These are phyloP conservation scores for Carpatolechia fugitivella DNA, from an alignment of 2,888 invertebrate genomes.

Conservation along the genomic window DNA sequence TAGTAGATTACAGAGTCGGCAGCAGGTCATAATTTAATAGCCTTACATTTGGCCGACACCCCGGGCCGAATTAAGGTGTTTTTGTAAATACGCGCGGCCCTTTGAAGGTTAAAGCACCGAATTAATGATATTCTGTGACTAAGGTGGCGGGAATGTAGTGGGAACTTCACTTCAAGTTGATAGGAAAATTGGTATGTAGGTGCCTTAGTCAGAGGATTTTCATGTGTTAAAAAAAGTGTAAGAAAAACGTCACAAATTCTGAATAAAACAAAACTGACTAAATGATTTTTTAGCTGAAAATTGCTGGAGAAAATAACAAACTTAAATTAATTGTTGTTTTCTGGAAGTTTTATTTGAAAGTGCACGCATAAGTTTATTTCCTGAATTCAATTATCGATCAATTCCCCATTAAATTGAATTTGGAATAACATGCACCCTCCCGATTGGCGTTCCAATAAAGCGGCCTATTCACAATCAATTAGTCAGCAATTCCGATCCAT, in stretches of 20 bases:
- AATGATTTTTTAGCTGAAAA: too few species aligned
- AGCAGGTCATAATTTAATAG: constrained; percentile 68
- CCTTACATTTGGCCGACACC: constrained; percentile 59
- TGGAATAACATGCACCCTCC: constrained; percentile 38
- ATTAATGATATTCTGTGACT: constrained; percentile 5
- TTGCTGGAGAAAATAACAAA: too few species aligned
- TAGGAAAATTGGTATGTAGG: background rate
- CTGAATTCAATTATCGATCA: background rate
- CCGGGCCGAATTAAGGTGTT: constrained; percentile 63
- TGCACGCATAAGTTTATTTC: background rate
- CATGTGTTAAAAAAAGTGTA: too few species aligned
- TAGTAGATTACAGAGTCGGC: constrained; percentile 28
- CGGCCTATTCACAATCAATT: constrained; percentile 65
- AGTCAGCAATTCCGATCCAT: constrained; percentile 65
- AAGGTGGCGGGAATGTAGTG: background rate
- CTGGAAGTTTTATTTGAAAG: background rate
- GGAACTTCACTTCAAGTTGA: background rate
- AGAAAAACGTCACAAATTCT: too few species aligned
- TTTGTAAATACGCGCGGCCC: constrained; percentile 67
- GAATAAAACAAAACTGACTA: too few species aligned
- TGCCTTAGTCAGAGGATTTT: too few species aligned
- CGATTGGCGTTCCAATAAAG: constrained; percentile 55
- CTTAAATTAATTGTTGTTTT: too few species aligned
- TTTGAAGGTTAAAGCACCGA: constrained; percentile 25
- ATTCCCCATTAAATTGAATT: constrained; percentile 6